These are phyloP conservation scores for Papilio polyxenes DNA, from an alignment of 1,140 invertebrate genomes.

Conservation along the genomic window DNA sequence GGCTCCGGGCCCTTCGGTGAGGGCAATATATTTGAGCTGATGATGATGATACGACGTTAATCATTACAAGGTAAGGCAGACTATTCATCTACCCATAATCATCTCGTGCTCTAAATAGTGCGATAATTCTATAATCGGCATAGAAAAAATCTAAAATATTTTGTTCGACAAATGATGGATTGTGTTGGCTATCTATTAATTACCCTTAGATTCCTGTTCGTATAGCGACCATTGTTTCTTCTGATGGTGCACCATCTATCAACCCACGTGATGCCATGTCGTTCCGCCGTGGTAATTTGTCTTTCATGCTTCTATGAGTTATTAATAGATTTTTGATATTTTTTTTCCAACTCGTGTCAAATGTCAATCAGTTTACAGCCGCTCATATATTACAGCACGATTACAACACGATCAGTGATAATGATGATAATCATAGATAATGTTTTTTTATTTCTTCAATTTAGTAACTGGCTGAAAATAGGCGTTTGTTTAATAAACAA, in stretches of 20 bases:
- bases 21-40: no score
- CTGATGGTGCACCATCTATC: conserved; percentile 65
- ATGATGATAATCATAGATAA: neutral
- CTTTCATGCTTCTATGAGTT: conserved; percentile 60
- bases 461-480: neutral
- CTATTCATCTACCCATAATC: neutral
- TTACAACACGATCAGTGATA: neutral
- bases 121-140: no score
- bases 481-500: neutral
- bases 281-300: conserved; percentile 68
- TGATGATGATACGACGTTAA: no score
- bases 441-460: neutral
- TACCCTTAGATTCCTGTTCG: conserved; percentile 65
- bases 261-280: conserved; percentile 69
- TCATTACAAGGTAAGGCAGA: no score
- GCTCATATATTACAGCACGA: neutral
- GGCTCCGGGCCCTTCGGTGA: no score
- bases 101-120: no score
- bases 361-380: conserved; percentile 27
- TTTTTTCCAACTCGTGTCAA: conserved; percentile 23
- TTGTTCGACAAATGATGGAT: conserved; percentile 64
- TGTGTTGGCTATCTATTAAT: conserved; percentile 71
- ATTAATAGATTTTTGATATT: conserved; percentile 43
- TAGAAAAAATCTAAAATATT: neutral
- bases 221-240: conserved; percentile 70